phyloP scores from a whole-genome alignment of 2,888 invertebrate genomes.

The Acrocyrtus sp. region DNA sequence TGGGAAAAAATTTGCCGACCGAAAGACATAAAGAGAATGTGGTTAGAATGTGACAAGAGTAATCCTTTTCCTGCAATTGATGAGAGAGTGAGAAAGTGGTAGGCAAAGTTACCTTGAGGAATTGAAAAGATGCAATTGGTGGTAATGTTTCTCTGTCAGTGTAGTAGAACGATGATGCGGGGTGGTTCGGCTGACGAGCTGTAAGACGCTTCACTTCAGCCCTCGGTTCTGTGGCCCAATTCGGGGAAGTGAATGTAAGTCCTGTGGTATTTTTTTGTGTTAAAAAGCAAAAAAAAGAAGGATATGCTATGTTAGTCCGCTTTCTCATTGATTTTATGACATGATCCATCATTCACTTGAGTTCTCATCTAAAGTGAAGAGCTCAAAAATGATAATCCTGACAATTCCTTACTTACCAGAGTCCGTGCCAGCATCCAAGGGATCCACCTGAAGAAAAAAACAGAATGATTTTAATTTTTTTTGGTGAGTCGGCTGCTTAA shows the following conservation, averaged over 20 bases:
- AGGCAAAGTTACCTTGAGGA: slow-evolving; percentile 78
- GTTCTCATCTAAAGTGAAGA: slow-evolving; percentile 1
- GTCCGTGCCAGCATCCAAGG: slow-evolving; percentile 93
- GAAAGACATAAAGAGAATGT: slow-evolving; percentile 49
- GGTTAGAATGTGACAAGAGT: slow-evolving; percentile 51
- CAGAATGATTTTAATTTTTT: background rate
- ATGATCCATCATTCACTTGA: slow-evolving; percentile 37
- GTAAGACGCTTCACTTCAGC: slow-evolving; percentile 90
- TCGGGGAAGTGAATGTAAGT: slow-evolving; percentile 84
- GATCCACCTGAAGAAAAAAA: slow-evolving; percentile 76
- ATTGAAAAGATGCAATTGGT: slow-evolving; percentile 89
- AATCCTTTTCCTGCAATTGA: slow-evolving; percentile 48
- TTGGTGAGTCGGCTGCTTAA: no score
- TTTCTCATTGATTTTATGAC: slow-evolving; percentile 47
- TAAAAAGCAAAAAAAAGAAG: slow-evolving; percentile 2
- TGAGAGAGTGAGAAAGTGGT: no score
- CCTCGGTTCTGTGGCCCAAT: slow-evolving; percentile 91
- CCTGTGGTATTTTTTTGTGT: slow-evolving; percentile 69
- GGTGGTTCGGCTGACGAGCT: slow-evolving; percentile 87
- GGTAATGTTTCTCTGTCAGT: slow-evolving; percentile 87
- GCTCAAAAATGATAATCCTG: background rate
- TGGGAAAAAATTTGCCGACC: slow-evolving; percentile 19
- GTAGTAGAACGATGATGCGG: slow-evolving; percentile 94
- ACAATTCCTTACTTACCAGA: slow-evolving; percentile 67
- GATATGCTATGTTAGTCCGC: background rate